These are phyloP conservation scores for Phrynocephalus versicolor DNA, from an alignment of 2,113 vertebrate species.

Conservation along the genomic window DNA sequence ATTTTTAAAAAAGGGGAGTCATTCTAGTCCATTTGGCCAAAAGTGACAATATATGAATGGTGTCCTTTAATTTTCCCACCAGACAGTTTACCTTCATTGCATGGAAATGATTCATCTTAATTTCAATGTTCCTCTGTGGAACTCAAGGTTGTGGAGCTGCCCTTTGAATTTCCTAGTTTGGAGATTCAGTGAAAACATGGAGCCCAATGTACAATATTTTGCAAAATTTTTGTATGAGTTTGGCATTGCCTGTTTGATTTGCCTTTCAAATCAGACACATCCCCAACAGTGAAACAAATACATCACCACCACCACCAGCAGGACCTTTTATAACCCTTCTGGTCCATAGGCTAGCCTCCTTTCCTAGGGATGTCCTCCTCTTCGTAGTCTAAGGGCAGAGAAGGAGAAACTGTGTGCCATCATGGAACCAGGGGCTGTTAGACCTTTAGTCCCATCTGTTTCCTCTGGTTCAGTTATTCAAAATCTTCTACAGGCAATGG, in stretches of 20 bases:
- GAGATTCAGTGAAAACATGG: neutral
- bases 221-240: neutral
- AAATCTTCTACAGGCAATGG: neutral
- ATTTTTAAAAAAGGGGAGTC: neutral
- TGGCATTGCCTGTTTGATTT: neutral
- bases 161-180: neutral
- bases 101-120: neutral
- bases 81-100: neutral
- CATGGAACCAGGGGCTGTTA: neutral
- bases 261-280: neutral
- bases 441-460: neutral
- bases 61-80: neutral
- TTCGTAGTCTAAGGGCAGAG: too few relatives aligned
- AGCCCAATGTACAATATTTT: neutral
- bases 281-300: neutral
- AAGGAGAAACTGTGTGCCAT: neutral
- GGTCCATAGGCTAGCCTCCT: neutral
- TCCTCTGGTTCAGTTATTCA: neutral
- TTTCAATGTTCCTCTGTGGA: too few relatives aligned
- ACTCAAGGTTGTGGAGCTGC: neutral
- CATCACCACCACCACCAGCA: neutral
- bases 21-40: neutral
- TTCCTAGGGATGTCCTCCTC: too few relatives aligned
- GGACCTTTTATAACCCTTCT: neutral
- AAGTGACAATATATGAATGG: neutral